Conservation (phyloP, 2,113 vertebrate species). For the Microtus pennsylvanicus region DNA sequence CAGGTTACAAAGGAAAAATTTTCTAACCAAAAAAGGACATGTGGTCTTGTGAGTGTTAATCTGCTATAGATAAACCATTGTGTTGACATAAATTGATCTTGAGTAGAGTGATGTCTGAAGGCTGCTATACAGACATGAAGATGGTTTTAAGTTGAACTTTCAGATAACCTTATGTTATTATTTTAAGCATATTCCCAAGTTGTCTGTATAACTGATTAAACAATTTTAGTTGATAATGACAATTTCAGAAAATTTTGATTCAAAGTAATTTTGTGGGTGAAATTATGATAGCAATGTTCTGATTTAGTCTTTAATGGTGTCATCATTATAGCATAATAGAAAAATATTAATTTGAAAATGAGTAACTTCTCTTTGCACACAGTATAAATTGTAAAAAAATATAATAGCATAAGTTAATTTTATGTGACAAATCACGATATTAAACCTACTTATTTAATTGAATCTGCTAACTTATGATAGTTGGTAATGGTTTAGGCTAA, state of each 20-base stretch:
- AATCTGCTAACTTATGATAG: background rate
- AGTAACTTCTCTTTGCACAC: background rate
- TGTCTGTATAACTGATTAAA: background rate
- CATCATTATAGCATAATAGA: background rate
- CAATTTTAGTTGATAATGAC: background rate
- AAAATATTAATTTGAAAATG: slow-evolving; percentile 8
- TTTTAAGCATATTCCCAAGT: background rate
- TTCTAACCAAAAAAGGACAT: background rate
- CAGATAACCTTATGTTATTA: background rate
- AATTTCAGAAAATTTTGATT: background rate
- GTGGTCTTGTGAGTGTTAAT: background rate
- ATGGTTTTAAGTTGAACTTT: slow-evolving; percentile 17
- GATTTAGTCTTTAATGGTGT: slow-evolving; percentile 1
- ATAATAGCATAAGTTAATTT: background rate
- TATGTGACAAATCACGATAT: background rate
- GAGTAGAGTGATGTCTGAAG: background rate
- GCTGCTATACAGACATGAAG: background rate
- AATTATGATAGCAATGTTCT: background rate
- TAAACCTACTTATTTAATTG: background rate
- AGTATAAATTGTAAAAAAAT: background rate
- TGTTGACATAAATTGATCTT: background rate
- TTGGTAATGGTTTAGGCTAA: background rate
- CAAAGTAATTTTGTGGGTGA: background rate
- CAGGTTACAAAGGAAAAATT: background rate
- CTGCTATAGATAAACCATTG: background rate